Evolutionary conservation across 1,140 invertebrate genomes (phyloP), one percentile per base, ranked within the genome.

Genomic region (Formica exsecta): DNA sequence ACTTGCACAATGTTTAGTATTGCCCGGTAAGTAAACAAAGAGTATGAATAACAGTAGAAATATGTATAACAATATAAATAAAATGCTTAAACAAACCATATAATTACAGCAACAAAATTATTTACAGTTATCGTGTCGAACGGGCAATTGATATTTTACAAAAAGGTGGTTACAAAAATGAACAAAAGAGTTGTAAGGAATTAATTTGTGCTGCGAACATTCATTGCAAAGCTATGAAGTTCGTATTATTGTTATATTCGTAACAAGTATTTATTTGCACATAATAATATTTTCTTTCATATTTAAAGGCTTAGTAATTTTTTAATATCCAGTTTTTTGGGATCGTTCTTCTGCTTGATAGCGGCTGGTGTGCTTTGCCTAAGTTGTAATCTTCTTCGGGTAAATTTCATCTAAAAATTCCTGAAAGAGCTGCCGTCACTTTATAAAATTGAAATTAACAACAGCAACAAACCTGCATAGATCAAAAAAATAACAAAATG

Each of bases 141-240:
- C 38, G 32, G 7, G 51, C 79, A 71, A 71, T 59, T 8, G 38
- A 22, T 59, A 16, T 61, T 19, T 13, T 19, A 16, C n/a, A 44
- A 71, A 9, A 80, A 4, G 8, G 4, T 16, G 19, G 0, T 59
- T 19, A 5, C 16, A 44, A 32, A 38, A 32, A n/a, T n/a, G 38
- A 71, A 0, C 29, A 22, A 71, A 36, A 32, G 6, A 19, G 7
- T 22, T 44, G 13, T 71, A n/a, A 32, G 9, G 9, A 41, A 8
- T 61, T 81, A 59, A 59, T 81, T 29, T 22, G 19, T 22, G 77
- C 77, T 6, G 6, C 71, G 8, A 66, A 81, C 3, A 71, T 81
- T 59, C 77, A 81, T 81, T 38, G 77, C 7, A 59, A 71, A 32
- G 77, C 77, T 61, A 44, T 38, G 29, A 9, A 48, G 77, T 81